Evolutionary conservation across 2,888 invertebrate species (phyloP), one percentile per base, ranked within the genome.

Genomic region (Drosophila merina): DNA sequence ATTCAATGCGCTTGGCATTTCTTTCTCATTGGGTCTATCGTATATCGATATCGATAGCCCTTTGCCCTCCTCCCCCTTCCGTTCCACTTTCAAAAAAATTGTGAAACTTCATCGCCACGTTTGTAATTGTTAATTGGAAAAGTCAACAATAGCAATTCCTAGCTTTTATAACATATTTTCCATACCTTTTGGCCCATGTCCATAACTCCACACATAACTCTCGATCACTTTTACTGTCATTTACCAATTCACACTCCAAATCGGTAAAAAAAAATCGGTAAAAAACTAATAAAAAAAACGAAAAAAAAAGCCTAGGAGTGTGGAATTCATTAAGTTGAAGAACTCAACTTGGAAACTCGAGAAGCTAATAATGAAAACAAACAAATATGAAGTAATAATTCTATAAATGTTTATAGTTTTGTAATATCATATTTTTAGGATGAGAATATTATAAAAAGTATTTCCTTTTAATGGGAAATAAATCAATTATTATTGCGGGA

Each of bases 81-180:
- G 20, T 20, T 20, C 20, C 40, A 44, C 14, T 14, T 42, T 9
- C 8, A 20, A 44, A 25, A 44, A 25, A 1, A 25, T 25, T 44
- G 10, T 10, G 25, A 30, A 58, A 48, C 48, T 60, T 33, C 9
- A 40, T 40, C 48, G 5, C 42, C 48, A 30, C 36, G 40, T 60
- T 49, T 59, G 72, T 81, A 84, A 74, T 86, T 81, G 78, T 84
- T 82, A 82, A 86, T 82, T 84, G 81, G 78, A 74, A 81, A 66
- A 84, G 74, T 84, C 74, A 84, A 82, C 76, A 86, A 55, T 54
- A 63, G 4, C 63, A 60, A 56, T 74, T 57, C 47, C 49, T 49
- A 60, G 60, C 14, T 40, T 55, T 60, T 72, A 70, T 70, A 72
- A 72, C 72, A 70, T 62, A 42, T 72, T 72, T 70, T 72, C 44